phyloP scores from a whole-genome alignment of 2,888 invertebrate genomes.

The Leistus spinibarbis region DNA sequence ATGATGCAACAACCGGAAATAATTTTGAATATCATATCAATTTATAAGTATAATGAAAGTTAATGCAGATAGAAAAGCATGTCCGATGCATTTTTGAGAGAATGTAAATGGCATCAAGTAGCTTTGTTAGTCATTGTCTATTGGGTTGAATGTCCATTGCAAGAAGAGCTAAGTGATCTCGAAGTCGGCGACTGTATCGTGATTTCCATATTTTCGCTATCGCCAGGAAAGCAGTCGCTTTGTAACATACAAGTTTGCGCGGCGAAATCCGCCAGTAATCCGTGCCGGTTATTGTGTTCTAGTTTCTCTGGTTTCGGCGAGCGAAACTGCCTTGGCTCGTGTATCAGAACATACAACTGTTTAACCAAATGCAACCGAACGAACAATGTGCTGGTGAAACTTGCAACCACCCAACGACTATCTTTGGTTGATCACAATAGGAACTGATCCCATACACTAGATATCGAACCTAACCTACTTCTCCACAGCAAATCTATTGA shows the following conservation, averaged over 20 bases:
- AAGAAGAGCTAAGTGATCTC: conserved; percentile 28
- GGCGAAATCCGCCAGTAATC: conserved; percentile 19
- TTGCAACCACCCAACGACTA: background rate
- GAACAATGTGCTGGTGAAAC: conserved; percentile 7
- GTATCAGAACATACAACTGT: conserved; percentile 19
- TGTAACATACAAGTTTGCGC: conserved; percentile 24
- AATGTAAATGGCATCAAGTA: conserved; percentile 14
- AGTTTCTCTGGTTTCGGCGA: background rate
- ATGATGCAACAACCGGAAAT: too few relatives aligned
- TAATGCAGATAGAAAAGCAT: background rate
- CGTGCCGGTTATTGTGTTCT: conserved; percentile 7
- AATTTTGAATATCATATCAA: background rate
- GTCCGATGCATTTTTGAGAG: conserved; percentile 6
- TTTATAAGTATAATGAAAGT: background rate
- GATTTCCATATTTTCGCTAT: conserved; percentile 38
- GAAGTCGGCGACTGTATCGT: conserved; percentile 8
- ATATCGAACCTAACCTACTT: background rate
- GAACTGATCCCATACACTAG: background rate
- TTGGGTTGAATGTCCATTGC: background rate
- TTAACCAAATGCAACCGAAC: conserved; percentile 29
- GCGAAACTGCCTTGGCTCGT: conserved; percentile 11
- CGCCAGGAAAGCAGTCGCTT: conserved; percentile 23
- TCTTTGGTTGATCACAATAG: background rate
- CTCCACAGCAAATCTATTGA: background rate
- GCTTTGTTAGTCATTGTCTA: conserved; percentile 22